These are phyloP conservation scores for Neodon shergylaensis DNA, from an alignment of 2,113 vertebrate species.

Conservation along the genomic window DNA sequence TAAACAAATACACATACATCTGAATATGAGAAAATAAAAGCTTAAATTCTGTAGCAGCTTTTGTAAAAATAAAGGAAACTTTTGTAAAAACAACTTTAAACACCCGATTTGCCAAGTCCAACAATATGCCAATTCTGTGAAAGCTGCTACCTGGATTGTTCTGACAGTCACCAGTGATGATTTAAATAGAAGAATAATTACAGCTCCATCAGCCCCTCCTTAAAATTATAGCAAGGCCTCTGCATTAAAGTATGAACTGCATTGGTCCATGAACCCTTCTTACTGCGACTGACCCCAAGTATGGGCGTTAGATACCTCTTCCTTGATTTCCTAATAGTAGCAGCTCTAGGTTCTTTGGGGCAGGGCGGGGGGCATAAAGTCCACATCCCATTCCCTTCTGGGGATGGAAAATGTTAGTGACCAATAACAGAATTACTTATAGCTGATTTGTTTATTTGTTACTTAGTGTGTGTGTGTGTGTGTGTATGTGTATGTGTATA, in stretches of 20 bases:
- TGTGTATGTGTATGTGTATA: neutral
- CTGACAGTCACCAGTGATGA: constrained; percentile 70
- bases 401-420: constrained; percentile 11
- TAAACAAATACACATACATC: constrained; percentile 72
- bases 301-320: neutral
- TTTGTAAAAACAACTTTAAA: constrained; percentile 73
- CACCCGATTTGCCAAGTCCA: constrained; percentile 63
- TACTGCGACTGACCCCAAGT: neutral
- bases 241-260: neutral
- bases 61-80: constrained; percentile 70
- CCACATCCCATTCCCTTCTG: neutral
- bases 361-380: neutral
- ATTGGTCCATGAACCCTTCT: neutral
- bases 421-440: neutral
- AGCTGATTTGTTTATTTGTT: neutral
- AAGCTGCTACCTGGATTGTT: constrained; percentile 66
- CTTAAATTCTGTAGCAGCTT: constrained; percentile 64
- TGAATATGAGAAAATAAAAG: constrained; percentile 50
- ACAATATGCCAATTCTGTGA: constrained; percentile 66
- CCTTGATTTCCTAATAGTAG: neutral
- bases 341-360: neutral
- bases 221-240: neutral
- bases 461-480: neutral
- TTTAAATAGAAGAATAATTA: constrained; percentile 65
- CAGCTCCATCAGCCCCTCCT: constrained; percentile 9